Evolutionary conservation across 2,797 vertebrate genomes (phyloP).

Genomic region (Clarias platycephalus): DNA sequence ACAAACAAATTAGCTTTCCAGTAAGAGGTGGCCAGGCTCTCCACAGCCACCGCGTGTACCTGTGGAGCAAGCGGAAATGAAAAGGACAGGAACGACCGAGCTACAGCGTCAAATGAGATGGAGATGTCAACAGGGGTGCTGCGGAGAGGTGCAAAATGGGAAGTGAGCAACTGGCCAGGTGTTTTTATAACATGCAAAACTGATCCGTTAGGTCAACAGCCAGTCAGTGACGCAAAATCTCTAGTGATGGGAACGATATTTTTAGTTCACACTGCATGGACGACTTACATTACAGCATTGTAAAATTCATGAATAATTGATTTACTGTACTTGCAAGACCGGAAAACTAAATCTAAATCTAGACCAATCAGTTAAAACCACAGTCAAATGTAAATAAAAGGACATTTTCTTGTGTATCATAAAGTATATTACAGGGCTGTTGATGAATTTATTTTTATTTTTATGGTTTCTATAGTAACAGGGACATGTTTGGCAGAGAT

Average conservation of each 20-base stretch:
- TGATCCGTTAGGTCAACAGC: conserved; percentile 10
- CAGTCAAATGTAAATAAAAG: neutral
- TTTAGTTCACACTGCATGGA: conserved; percentile 19
- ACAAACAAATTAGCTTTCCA: conserved; percentile 58
- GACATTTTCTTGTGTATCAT: neutral
- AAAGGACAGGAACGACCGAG: conserved; percentile 41
- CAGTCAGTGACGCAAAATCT: conserved; percentile 25
- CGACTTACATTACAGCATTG: neutral
- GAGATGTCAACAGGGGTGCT: neutral
- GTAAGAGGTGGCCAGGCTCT: conserved; percentile 48
- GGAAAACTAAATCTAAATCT: neutral
- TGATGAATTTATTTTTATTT: neutral
- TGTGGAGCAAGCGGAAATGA: conserved; percentile 42
- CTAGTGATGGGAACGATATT: conserved; percentile 21
- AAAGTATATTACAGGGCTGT: neutral
- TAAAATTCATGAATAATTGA: neutral
- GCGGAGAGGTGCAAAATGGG: conserved; percentile 31
- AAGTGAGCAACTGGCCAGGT: conserved; percentile 31
- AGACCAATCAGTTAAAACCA: neutral
- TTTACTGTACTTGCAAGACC: too few species aligned
- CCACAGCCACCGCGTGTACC: conserved; percentile 27
- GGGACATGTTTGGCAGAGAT: neutral
- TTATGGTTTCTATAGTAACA: neutral
- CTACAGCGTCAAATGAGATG: conserved; percentile 41
- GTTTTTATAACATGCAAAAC: conserved; percentile 22